Base-by-base conservation (phyloP, 2,113 vertebrate species). In the Trichomycterus rosablanca region DNA sequence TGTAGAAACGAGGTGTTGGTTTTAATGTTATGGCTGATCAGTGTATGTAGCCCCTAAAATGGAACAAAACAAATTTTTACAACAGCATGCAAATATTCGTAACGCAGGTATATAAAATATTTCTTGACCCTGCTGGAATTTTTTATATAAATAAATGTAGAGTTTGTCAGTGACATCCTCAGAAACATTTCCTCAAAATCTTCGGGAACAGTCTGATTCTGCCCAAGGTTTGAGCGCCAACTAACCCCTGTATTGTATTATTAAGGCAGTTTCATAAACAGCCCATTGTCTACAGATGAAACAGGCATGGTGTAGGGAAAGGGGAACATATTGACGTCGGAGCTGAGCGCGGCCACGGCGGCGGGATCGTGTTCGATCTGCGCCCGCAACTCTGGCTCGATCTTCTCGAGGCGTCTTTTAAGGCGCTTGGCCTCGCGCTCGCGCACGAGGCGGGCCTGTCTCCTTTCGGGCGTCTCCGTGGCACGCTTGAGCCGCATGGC, bases 281-380 rank as follows among this genome's bases (percentile, higher is more conserved):
- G 84, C 54, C 93, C 90, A 57, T 91, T 90, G 63, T 97, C 94
- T 61, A 97, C 87, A 66, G 92, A 89, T 22, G 92, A 87, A 1
- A 87, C 91, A 0, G 92, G 91, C 76, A 95, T 86, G 26, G 91
- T 90, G 73, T 80, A 89, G 62, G 91, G 94, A 81, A 97, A 98
- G 59, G 95, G 95, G 53, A 89, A 89, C 43, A 89, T 83, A 81
- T 91, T 97, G 90, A 97, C 97, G 78, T 99, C 95, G 0, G 96
- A 92, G 7, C 93, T 95, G 72, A 98, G 81, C 4, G 95, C 93
- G 0, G 95, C 95, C 92, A 98, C 91, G 30, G 95, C 95, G 1
- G 95, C 91, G 2, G 95, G 91, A 64, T 98, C 94, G 57, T 98
- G 93, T 74, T 95, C 94, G 46, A 98, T 98, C 81, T 98, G 96